A percentile compares a stretch with the other conserved stretches of the same genome.
Conservation (phyloP, 2,113 vertebrate genomes). For the Polypterus bichir region DNA sequence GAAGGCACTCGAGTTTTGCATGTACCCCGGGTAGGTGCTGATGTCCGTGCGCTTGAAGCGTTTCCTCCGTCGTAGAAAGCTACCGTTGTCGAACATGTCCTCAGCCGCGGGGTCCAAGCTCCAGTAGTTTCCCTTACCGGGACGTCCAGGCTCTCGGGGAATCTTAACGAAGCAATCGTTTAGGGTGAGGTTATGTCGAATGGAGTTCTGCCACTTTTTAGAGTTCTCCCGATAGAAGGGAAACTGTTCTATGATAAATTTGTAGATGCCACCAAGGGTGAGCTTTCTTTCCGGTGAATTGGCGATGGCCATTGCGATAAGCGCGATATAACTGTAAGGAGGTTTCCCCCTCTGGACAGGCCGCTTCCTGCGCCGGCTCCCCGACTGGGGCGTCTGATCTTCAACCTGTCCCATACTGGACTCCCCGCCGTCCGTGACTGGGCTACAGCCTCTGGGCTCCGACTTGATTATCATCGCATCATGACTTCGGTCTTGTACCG, state of each 20-base stretch:
- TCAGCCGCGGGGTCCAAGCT: conserved; percentile 68
- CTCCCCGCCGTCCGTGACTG: conserved; percentile 32
- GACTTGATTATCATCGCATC: conserved; percentile 51
- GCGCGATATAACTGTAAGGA: conserved; percentile 92
- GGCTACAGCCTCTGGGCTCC: conserved; percentile 47
- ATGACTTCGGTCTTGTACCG: conserved; percentile 39
- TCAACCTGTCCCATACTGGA: conserved; percentile 41
- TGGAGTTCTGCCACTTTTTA: conserved; percentile 83
- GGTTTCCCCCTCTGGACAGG: conserved; percentile 87
- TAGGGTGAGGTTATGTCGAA: conserved; percentile 71
- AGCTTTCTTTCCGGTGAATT: conserved; percentile 88
- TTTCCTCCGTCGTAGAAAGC: conserved; percentile 63
- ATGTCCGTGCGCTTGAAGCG: conserved; percentile 76
- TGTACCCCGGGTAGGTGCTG: conserved; percentile 73
- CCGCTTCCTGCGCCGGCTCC: conserved; percentile 75
- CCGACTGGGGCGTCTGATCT: conserved; percentile 46
- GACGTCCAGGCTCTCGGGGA: conserved; percentile 65
- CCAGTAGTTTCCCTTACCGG: conserved; percentile 77
- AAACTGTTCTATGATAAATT: conserved; percentile 93
- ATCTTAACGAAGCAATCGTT: conserved; percentile 81
- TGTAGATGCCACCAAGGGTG: conserved; percentile 87
- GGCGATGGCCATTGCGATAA: conserved; percentile 93
- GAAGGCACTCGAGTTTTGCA: conserved; percentile 75
- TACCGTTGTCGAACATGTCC: conserved; percentile 79
- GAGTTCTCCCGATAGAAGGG: conserved; percentile 93